Base-by-base conservation (phyloP, 2,113 vertebrate genomes). In the Nematolebias whitei region DNA sequence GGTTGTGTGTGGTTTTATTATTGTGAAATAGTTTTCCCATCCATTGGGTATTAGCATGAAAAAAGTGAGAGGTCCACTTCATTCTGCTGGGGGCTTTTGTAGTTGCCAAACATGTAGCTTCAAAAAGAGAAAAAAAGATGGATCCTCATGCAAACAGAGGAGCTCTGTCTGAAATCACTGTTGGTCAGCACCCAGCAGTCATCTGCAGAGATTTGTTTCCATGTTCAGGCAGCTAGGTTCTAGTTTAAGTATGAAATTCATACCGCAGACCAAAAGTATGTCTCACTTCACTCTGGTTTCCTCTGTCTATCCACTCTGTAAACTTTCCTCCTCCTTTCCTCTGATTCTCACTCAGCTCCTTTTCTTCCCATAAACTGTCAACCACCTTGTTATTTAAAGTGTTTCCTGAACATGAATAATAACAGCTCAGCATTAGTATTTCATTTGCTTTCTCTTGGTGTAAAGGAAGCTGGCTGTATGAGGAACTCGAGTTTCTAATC, bases 261-360 rank as follows among this genome's bases (percentile, higher is more conserved):
- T 50, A 62, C 79, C 82, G 54, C 67, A 83, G 55, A 82, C 74
- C 81, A 85, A 74, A 88, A 86, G 24, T 78, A 80, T 83, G 83
- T 88, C 80, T 83, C 73, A 80, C 65, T 63, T 49, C 69, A 48
- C 22, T 55, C 49, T 55, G 62, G 67, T 82, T 73, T 78, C 62
- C 68, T 12, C 55, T 39, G 16, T 74, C 65, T 57, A 56, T 50
- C 39, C 5, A 2, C 56, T 55, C 8, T 58, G 48, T 41, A 50
- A 59, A 78, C 48, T 18, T 64, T 40, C 15, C 41, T n/a, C 48
- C 71, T 63, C 48, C 47, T 64, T 68, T 54, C 11, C 59, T 58
- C 48, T 22, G 55, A 73, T 79, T 82, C 51, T 66, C 40, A 76
- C 48, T 51, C 15, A 41, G 12, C 41, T 74, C 16, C 15, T 12